Percentiles rank a stretch among this genome's conserved stretches.
Conservation (phyloP, 2,797 vertebrate genomes). For the Synanceia verrucosa region DNA sequence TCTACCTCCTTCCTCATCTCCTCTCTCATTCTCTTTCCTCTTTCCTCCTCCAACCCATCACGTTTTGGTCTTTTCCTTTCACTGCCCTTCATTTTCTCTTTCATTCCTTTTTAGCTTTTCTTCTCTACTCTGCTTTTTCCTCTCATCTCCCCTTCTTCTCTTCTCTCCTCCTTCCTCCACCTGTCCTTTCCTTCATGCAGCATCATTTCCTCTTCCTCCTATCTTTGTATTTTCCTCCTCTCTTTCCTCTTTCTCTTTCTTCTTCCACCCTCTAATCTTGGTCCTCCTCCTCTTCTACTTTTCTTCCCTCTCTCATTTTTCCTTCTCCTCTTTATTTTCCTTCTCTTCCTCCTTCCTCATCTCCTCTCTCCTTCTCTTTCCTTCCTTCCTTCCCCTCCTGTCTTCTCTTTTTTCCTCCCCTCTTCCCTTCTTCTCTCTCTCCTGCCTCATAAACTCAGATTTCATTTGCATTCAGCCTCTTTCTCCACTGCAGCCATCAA, state of each 20-base stretch:
- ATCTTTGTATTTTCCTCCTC: background rate
- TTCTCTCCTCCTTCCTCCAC: background rate
- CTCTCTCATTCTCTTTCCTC: background rate
- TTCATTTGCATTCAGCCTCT: slow-evolving; percentile 38
- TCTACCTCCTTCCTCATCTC: background rate
- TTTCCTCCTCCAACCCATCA: background rate
- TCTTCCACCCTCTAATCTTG: background rate
- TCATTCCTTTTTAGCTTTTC: too few species aligned
- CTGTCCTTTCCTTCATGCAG: background rate
- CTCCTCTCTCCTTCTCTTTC: background rate
- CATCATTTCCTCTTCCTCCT: background rate
- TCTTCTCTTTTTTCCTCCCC: background rate
- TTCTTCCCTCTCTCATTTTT: background rate
- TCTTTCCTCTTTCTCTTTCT: background rate
- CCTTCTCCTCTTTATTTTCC: background rate
- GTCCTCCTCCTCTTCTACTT: background rate
- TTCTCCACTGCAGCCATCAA: slow-evolving; percentile 62
- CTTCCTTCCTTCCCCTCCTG: background rate
- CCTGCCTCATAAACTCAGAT: slow-evolving; percentile 41
- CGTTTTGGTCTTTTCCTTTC: too few species aligned
- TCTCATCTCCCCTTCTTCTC: background rate
- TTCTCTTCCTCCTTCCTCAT: background rate
- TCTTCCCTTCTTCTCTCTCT: background rate
- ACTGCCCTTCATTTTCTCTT: too few species aligned
- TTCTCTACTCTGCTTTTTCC: too few species aligned